Evolutionary conservation across 2,797 vertebrate species (phyloP), one percentile per base, ranked within the genome.

Genomic region (Tragopan temminckii): DNA sequence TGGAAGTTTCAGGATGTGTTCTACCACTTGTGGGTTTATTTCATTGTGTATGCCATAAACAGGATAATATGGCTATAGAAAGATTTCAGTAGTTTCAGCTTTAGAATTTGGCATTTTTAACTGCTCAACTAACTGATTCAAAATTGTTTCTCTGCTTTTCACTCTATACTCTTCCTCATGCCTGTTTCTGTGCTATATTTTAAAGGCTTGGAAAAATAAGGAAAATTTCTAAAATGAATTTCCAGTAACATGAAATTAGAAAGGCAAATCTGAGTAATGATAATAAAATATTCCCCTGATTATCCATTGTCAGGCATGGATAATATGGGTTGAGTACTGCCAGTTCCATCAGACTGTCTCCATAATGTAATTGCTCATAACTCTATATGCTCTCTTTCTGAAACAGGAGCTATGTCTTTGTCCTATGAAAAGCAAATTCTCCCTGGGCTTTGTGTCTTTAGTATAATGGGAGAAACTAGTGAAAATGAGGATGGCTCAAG

Each of bases 291-390:
- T 31, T 15, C 48, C 25, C 53, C 45, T 25, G 68, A 40, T 80
- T 80, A 71, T 55, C 68, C 70, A 45, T 35, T 57, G 48, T 61
- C 76, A 85, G 53, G 13, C 69, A 62, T 58, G 52, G 81, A 68
- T 48, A 64, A 13, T 35, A 15, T 0, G 0, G 3, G 18, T 33
- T 20, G 52, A 81, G 40, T n/a, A n/a, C 50, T 85, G 66, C 52
- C 85, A 78, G 27, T 74, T 94, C 42, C 80, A 74, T 88, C 83
- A 77, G 55, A 15, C 77, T 80, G 55, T 74, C 68, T 94, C 70
- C 48, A 61, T 82, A 82, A 62, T 80, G 86, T 76, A 88, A 71
- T 64, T 81, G 42, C 48, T 90, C 45, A 43, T 88, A 79, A 64
- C 66, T 45, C 17, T 85, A 0, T 46, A 24, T 40, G 72, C 55